Percentiles rank a stretch among this genome's conserved stretches.
Evolutionary conservation across 1,140 invertebrate species (phyloP).

Genomic region (Aphidius ervi): DNA sequence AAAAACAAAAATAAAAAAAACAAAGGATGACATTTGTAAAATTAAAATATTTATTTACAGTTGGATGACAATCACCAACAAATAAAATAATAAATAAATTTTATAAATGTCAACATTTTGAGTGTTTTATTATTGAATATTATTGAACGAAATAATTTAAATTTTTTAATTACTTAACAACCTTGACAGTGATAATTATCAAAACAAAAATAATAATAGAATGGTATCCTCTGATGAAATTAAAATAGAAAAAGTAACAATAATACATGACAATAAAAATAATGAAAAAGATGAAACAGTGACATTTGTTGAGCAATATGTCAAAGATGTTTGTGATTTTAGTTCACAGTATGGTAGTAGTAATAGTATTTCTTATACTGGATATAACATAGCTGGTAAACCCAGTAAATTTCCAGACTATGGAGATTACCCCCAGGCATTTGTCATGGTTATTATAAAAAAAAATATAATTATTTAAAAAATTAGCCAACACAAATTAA

Average conservation of each 20-base stretch:
- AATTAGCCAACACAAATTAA: neutral
- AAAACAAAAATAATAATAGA: constrained; percentile 22
- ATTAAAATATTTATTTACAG: too few species aligned
- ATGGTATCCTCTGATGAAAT: constrained; percentile 41
- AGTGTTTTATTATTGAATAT: too few species aligned
- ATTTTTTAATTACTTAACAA: too few species aligned
- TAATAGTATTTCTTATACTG: constrained; percentile 82
- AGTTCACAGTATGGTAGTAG: constrained; percentile 87
- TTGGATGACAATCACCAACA: too few species aligned
- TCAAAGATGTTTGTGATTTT: constrained; percentile 69
- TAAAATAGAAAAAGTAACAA: constrained; percentile 35
- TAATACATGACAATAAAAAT: constrained; percentile 31
- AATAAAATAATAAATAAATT: too few species aligned
- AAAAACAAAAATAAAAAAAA: too few species aligned
- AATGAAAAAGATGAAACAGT: constrained; percentile 36
- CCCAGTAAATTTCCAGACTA: constrained; percentile 81
- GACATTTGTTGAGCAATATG: constrained; percentile 62
- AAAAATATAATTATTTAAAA: constrained; percentile 5
- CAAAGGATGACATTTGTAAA: too few species aligned
- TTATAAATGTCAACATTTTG: too few species aligned
- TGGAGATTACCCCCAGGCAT: constrained; percentile 85
- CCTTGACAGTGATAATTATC: neutral
- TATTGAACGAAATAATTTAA: too few species aligned
- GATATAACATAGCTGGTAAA: constrained; percentile 77
- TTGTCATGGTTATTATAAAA: constrained; percentile 69